phyloP scores from a whole-genome alignment of 2,888 invertebrate genomes.

The Phrixothrix hirtus region DNA sequence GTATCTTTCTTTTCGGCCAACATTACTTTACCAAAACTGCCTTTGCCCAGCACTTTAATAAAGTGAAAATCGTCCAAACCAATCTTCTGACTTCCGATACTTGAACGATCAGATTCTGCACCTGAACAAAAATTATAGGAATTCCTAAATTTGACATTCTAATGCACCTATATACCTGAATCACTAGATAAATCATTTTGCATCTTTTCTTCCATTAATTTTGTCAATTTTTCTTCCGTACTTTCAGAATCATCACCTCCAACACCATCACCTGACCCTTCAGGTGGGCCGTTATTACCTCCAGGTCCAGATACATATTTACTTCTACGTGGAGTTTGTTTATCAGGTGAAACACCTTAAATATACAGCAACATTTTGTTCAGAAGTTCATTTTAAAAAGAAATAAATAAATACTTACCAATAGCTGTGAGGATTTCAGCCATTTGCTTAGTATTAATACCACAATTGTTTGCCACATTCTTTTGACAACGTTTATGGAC shows the following conservation, averaged over 20 bases:
- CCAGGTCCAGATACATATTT: constrained; percentile 51
- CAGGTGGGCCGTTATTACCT: constrained; percentile 49
- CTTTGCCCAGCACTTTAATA: constrained; percentile 98
- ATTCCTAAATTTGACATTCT: not conserved
- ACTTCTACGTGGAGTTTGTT: constrained; percentile 72
- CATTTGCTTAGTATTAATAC: constrained; percentile 96
- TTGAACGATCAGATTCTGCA: constrained; percentile 31
- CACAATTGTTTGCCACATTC: constrained; percentile 99
- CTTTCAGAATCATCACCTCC: constrained; percentile 40
- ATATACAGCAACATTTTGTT: constrained; percentile 6
- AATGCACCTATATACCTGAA: constrained; percentile 7
- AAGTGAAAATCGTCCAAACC: constrained; percentile 90
- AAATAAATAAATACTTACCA: constrained; percentile 60
- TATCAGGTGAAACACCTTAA: constrained; percentile 74
- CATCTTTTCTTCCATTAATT: constrained; percentile 57
- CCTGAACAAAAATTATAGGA: constrained; percentile 5
- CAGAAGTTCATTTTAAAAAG: not conserved
- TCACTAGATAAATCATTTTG: constrained; percentile 46
- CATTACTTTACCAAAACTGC: constrained; percentile 99
- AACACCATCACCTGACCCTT: constrained; percentile 43
- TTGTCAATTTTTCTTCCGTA: constrained; percentile 45
- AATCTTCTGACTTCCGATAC: constrained; percentile 60
- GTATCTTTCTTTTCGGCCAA: constrained; percentile 91
- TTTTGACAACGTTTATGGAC: constrained; percentile 99
- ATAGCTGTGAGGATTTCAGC: constrained; percentile 89